A percentile compares a stretch with the other conserved stretches of the same genome.
Evolutionary conservation across 2,797 vertebrate genomes (phyloP).

Genomic region (Malacoraja senta): DNA sequence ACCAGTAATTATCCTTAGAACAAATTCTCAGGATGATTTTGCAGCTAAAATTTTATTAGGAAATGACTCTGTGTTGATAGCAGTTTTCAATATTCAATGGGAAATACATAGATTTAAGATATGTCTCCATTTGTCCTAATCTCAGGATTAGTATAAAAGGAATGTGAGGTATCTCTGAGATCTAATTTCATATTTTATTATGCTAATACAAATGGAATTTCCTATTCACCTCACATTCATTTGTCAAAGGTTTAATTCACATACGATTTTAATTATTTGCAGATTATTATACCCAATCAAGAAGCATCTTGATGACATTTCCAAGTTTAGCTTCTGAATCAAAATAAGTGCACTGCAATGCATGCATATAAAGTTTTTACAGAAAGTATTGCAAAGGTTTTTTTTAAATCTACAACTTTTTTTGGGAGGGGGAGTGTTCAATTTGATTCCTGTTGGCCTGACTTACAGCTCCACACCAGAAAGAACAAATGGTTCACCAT

Average conservation of each 20-base stretch:
- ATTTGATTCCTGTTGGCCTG: not conserved
- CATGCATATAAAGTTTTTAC: not conserved
- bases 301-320: not conserved
- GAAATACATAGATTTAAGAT: not conserved
- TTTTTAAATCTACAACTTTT: too few species aligned
- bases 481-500: not conserved
- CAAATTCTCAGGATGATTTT: constrained; percentile 47
- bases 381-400: not conserved
- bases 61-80: not conserved
- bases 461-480: not conserved
- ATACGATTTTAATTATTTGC: not conserved
- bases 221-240: not conserved
- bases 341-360: not conserved
- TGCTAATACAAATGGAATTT: constrained; percentile 21
- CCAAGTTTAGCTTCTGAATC: not conserved
- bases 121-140: constrained; percentile 8
- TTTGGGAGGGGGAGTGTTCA: too few species aligned
- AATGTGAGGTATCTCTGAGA: not conserved
- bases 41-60: constrained; percentile 34
- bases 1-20: constrained; percentile 46
- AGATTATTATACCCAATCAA: not conserved
- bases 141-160: constrained; percentile 21
- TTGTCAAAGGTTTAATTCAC: constrained; percentile 17
- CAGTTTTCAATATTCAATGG: constrained; percentile 18
- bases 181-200: not conserved